phyloP scores from a whole-genome alignment of 2,888 invertebrate genomes.

The Syrista parreyssii region DNA sequence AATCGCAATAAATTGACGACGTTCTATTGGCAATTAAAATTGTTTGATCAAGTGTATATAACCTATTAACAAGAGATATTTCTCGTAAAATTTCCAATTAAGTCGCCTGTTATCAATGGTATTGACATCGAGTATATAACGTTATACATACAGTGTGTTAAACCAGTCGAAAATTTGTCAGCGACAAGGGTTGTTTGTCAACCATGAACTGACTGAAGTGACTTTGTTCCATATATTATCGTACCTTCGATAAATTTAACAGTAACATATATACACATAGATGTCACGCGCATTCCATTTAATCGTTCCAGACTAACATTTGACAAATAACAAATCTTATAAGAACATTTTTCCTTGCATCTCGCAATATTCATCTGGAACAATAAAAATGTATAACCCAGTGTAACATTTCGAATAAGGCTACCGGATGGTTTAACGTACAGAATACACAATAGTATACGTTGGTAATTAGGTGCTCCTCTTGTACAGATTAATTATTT shows the following conservation, averaged over 20 bases:
- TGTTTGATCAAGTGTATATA: not conserved
- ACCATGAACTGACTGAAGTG: not conserved
- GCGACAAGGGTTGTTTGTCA: not conserved
- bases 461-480: not conserved
- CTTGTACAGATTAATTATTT: not conserved
- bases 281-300: not conserved
- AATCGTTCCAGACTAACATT: not conserved
- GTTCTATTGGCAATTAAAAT: not conserved
- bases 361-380: not conserved
- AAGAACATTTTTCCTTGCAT: not conserved
- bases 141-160: not conserved
- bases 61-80: not conserved
- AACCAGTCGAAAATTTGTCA: not conserved
- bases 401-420: not conserved
- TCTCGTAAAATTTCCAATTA: not conserved
- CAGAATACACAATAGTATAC: not conserved
- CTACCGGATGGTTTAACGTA: not conserved
- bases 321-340: not conserved
- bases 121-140: not conserved
- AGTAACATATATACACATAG: not conserved
- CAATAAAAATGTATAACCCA: not conserved
- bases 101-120: not conserved
- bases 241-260: not conserved
- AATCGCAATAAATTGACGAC: not conserved
- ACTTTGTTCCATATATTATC: not conserved